Percentiles rank a stretch among this genome's conserved stretches.
phyloP scores from a whole-genome alignment of 2,888 invertebrate species.

The Nysson spinosus region DNA sequence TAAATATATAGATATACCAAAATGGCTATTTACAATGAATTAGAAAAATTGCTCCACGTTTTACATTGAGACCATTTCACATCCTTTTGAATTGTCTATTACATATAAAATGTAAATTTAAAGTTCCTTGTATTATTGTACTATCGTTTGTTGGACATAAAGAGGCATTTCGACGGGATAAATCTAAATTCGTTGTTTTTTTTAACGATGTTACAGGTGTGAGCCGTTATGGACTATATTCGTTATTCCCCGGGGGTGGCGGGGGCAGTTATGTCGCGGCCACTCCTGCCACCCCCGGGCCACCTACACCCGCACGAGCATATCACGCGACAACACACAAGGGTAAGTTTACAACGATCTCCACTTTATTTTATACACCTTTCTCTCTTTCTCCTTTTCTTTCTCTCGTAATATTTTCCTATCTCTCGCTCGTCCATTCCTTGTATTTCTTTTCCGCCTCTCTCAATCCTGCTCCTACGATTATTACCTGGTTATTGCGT shows the following conservation, averaged over 20 bases:
- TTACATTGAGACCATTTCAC: too few species aligned
- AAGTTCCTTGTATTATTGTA: too few species aligned
- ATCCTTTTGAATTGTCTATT: neutral
- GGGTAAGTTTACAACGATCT: conserved; percentile 76
- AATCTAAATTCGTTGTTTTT: conserved; percentile 18
- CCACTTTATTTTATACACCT: conserved; percentile 14
- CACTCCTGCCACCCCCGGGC: conserved; percentile 71
- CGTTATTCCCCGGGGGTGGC: conserved; percentile 81
- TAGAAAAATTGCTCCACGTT: too few species aligned
- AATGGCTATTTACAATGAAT: too few species aligned
- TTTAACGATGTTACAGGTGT: conserved; percentile 79
- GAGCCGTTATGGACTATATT: conserved; percentile 85
- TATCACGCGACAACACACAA: conserved; percentile 79
- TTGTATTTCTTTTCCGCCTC: too few species aligned
- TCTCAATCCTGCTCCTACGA: too few species aligned
- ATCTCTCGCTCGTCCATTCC: too few species aligned
- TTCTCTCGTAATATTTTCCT: neutral
- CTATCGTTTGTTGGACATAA: too few species aligned
- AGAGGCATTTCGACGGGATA: too few species aligned
- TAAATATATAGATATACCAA: too few species aligned
- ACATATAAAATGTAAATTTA: neutral
- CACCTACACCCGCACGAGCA: conserved; percentile 69
- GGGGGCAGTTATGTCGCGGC: conserved; percentile 72
- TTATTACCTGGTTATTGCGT: too few species aligned
- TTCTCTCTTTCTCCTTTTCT: conserved; percentile 2